phyloP scores from a whole-genome alignment of 2,888 invertebrate genomes.

The Zygaena filipendulae region DNA sequence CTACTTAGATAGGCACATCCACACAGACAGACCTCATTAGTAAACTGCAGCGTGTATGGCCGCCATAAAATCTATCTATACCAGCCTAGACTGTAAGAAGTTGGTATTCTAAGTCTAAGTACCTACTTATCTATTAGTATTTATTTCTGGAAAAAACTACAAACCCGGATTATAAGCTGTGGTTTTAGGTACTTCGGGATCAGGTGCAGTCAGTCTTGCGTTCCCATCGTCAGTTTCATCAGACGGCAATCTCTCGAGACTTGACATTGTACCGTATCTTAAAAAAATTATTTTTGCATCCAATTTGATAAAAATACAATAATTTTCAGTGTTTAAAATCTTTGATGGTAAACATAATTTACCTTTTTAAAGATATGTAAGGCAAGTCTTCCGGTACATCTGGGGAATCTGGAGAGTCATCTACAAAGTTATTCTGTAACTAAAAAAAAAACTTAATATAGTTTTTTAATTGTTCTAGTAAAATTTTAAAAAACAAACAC shows the following conservation, averaged over 20 bases:
- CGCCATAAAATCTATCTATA: no score
- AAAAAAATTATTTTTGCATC: no score
- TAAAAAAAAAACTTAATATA: constrained; percentile 11
- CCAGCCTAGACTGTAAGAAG: no score
- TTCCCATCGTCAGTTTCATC: constrained; percentile 71
- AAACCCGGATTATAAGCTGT: constrained; percentile 43
- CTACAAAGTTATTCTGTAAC: constrained; percentile 61
- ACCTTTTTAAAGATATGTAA: constrained; percentile 76
- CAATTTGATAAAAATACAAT: neutral
- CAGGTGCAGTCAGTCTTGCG: constrained; percentile 48
- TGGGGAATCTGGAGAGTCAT: constrained; percentile 77
- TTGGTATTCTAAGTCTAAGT: no score
- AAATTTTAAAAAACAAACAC: constrained; percentile 2
- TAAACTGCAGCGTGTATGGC: no score
- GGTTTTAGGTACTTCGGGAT: constrained; percentile 31
- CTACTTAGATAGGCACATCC: no score
- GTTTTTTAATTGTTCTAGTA: constrained; percentile 1
- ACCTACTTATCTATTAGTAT: no score
- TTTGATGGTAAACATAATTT: constrained; percentile 15
- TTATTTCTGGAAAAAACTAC: no score
- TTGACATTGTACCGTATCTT: constrained; percentile 78
- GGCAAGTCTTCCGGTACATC: constrained; percentile 77
- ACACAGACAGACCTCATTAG: no score
- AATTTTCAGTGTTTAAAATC: neutral
- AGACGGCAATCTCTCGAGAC: constrained; percentile 75